Evolutionary conservation across 92 coral and sea anemone species (phyloP).

Genomic region (Phenganax subtilis): DNA sequence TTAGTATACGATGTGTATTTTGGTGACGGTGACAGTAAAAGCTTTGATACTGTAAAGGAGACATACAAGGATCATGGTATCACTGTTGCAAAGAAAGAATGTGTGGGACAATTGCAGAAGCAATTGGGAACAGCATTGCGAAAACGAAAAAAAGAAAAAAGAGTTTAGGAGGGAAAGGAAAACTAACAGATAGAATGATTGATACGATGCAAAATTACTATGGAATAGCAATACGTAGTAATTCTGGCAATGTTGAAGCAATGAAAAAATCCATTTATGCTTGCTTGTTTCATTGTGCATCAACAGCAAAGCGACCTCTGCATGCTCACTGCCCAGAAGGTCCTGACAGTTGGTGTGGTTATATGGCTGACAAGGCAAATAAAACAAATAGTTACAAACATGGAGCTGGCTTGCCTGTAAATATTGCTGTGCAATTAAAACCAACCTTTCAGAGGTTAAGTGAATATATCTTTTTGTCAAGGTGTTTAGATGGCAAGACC

Average conservation of each 20-base stretch:
- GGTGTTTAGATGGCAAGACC: conserved; percentile 33
- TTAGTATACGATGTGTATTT: conserved; percentile 40
- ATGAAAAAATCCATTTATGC: conserved; percentile 51
- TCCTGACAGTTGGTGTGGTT: conserved; percentile 45
- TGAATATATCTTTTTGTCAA: conserved; percentile 26
- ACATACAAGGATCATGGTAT: conserved; percentile 17
- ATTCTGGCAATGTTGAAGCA: conserved; percentile 27
- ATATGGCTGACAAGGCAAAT: conserved; percentile 16
- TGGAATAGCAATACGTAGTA: conserved; percentile 48
- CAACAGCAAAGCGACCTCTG: conserved; percentile 23
- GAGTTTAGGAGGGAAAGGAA: conserved; percentile 41
- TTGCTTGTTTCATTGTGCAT: conserved; percentile 46
- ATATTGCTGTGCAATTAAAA: conserved; percentile 2
- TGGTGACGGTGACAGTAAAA: conserved; percentile 59
- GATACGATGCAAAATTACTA: conserved; percentile 45
- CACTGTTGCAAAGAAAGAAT: conserved; percentile 30
- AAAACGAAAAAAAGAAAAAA: conserved; percentile 8
- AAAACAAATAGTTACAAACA: not conserved
- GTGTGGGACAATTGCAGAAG: conserved; percentile 45
- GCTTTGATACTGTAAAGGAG: conserved; percentile 29
- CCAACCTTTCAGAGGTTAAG: conserved; percentile 8
- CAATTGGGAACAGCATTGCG: conserved; percentile 41
- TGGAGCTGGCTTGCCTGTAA: conserved; percentile 26
- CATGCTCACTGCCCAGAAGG: conserved; percentile 48
- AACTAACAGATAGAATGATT: conserved; percentile 44